Evolutionary conservation across 2,888 invertebrate species (phyloP), one percentile per base, ranked within the genome.

Genomic region (Halocaridina rubra): DNA sequence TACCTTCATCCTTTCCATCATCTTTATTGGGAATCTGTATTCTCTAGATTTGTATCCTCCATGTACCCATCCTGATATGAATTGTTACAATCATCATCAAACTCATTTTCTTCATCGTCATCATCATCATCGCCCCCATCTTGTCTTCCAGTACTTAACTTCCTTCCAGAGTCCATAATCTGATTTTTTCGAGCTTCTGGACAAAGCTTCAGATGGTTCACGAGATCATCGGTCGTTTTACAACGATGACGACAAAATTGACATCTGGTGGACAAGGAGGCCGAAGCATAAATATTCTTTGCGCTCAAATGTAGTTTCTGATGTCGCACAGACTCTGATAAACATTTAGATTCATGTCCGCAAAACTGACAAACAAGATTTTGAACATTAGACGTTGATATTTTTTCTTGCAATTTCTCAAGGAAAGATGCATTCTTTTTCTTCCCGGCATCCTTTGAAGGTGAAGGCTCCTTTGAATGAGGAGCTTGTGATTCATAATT

Each of bases 161-260:
- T 74, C 32, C 80, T 75, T 39, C 72, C 84, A 19, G 75, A 79
- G 74, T 86, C 81, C n/a, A 72, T 81, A 59, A 87, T 87, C 57
- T 87, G 84, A 29, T 89, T 89, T 87, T 91, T 92, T 75, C 91
- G 90, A 33, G 93, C 93, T 89, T 93, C 94, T 7, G 91, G 91
- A 90, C 96, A 96, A 53, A 93, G 94, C 91, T 94, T 94, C 90
- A 96, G 92, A 90, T 97, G 97, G 84, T 93, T 92, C 88, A 94
- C 92, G 72, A 97, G 92, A 91, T 96, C 96, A 3, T 94, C 93
- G 89, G 95, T 95, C 30, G 95, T 95, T 91, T 96, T 96, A 91
- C 96, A 97, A 86, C 96, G 93, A 90, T 96, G 96, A 88, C 96
- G 93, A 90, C 97, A 97, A 90, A 95, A 94, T 91, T 96, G 96